Base-by-base conservation (phyloP, 2,113 vertebrate genomes). In the Chlamydotis undulata region DNA sequence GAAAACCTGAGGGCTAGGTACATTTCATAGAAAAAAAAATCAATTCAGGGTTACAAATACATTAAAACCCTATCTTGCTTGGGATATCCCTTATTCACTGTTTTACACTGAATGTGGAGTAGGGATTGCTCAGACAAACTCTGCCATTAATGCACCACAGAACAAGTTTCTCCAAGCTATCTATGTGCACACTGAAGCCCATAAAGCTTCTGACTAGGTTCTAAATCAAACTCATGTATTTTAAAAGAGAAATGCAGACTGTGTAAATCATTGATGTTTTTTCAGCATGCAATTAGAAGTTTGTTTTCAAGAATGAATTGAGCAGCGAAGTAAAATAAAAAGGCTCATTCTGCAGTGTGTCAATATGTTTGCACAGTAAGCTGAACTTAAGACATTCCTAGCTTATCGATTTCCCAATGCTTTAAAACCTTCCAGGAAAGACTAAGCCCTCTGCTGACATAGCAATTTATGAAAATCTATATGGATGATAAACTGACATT, bases 351-450 rank as follows among this genome's bases (percentile, higher is more conserved):
- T 47, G 47, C 14, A 57, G 26, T 0, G 0, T 33, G 55, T 59
- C 87, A 69, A 45, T 61, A 57, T 76, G 45, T 64, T 83, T 55
- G 35, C 65, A 68, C 2, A 47, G 35, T 24, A 89, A 61, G 6
- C 50, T 75, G 26, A 29, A 90, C 77, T 63, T 69, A 52, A 52
- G 49, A 65, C 28, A 63, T 75, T 52, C 55, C 25, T 49, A 82
- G 83, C 25, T 88, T 63, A 83, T 86, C 50, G 74, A 25, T 89
- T 88, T 77, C 50, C 25, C 37, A 92, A 5, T 19, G 33, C 39
- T 96, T 87, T 77, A 63, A 91, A 85, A 69, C 37, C 28, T 95
- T 90, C 75, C 82, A 74, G 67, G 67, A 93, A 93, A 74, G 63
- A 41, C 47, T 69, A 64, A 79, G 37, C 26, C 35, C 90, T 83